These are phyloP conservation scores for Cerastis leucographa DNA, from an alignment of 2,888 invertebrate genomes.

Conservation along the genomic window DNA sequence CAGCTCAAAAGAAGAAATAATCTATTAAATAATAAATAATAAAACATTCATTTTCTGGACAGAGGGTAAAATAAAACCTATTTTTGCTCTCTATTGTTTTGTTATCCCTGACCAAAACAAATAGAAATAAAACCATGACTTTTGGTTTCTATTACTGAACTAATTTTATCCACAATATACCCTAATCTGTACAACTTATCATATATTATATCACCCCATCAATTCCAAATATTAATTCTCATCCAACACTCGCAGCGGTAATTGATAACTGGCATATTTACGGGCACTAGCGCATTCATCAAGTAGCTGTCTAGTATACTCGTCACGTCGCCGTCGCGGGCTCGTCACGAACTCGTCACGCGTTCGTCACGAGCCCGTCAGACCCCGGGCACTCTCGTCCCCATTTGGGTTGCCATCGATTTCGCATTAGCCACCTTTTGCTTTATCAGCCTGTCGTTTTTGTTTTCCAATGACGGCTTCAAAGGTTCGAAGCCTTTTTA, in stretches of 20 bases:
- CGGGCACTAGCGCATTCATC: slow-evolving; percentile 64
- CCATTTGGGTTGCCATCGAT: slow-evolving; percentile 77
- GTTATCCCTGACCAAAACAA: not conserved
- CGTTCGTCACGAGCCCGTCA: slow-evolving; percentile 54
- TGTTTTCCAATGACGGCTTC: slow-evolving; percentile 64
- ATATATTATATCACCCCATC: not conserved
- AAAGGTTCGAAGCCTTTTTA: slow-evolving; percentile 50
- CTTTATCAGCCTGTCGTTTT: slow-evolving; percentile 72
- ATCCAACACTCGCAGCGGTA: slow-evolving; percentile 23
- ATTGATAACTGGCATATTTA: slow-evolving; percentile 62
- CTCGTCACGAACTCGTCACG: slow-evolving; percentile 63
- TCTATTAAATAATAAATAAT: not conserved
- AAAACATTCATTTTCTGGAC: not conserved
- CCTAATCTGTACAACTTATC: not conserved
- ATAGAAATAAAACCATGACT: not conserved
- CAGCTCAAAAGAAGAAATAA: not conserved
- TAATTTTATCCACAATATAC: not conserved
- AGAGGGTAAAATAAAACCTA: not conserved
- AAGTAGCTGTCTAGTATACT: slow-evolving; percentile 62
- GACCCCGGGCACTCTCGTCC: slow-evolving; percentile 60
- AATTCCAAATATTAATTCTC: slow-evolving; percentile 35
- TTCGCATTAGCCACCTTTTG: slow-evolving; percentile 82
- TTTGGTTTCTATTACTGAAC: not conserved
- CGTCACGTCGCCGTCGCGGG: slow-evolving; percentile 60
- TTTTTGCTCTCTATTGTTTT: not conserved